phyloP scores from a whole-genome alignment of 1,140 invertebrate genomes.

The Medauroidea extradentata region DNA sequence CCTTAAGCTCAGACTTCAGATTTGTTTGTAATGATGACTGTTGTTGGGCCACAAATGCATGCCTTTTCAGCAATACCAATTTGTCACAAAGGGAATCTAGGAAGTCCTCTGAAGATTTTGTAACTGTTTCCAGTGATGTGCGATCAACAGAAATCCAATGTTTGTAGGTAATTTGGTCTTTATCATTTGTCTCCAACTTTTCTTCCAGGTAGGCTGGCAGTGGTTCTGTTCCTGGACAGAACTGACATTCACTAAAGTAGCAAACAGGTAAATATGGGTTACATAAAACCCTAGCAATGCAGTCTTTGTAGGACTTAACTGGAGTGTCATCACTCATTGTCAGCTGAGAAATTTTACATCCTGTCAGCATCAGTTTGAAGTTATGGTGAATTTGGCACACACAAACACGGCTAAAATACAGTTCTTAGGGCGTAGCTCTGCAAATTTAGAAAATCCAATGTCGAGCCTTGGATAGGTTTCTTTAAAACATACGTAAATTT shows the following conservation, averaged over 20 bases:
- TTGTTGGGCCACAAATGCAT: constrained; percentile 14
- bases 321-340: constrained; percentile 4
- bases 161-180: constrained; percentile 6
- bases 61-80: constrained; percentile 5
- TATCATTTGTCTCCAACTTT: constrained; percentile 1
- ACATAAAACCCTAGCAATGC: constrained; percentile 11
- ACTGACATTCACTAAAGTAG: constrained; percentile 6
- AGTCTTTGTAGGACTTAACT: constrained; percentile 11
- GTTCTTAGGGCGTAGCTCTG: too few species aligned
- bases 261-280: constrained; percentile 7
- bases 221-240: constrained; percentile 1
- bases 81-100: constrained; percentile 13
- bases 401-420: constrained; percentile 9
- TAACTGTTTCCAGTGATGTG: constrained; percentile 4
- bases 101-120: constrained; percentile 15
- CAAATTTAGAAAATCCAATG: background rate
- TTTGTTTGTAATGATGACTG: constrained; percentile 6
- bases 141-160: constrained; percentile 11
- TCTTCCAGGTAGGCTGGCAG: background rate
- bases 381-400: constrained; percentile 20
- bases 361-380: constrained; percentile 18
- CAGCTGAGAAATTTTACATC: background rate
- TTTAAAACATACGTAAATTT: background rate
- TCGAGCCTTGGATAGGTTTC: background rate
- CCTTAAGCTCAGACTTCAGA: constrained; percentile 13